Conservation (phyloP, 1,140 invertebrate genomes). For the Drosophila insularis region DNA sequence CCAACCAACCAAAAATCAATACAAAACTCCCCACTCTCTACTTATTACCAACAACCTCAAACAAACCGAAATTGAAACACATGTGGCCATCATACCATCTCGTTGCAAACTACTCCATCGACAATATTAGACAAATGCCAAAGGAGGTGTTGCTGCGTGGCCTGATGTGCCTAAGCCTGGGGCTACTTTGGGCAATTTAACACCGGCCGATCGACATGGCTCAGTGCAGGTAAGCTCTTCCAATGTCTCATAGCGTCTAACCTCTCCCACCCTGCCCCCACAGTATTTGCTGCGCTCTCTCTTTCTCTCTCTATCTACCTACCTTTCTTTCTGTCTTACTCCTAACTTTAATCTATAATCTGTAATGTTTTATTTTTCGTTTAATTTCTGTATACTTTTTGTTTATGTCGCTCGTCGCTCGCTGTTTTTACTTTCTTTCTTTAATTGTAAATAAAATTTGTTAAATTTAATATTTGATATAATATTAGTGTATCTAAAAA, state of each 20-base stretch:
- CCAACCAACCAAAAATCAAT: conserved; percentile 9
- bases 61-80: conserved; percentile 32
- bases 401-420: conserved; percentile 48
- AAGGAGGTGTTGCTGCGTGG: conserved; percentile 83
- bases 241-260: conserved; percentile 32
- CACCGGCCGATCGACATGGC: conserved; percentile 96
- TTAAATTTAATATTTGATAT: background rate
- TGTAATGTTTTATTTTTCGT: conserved; percentile 15
- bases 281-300: conserved; percentile 17
- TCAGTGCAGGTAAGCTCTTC: conserved; percentile 92
- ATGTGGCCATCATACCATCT: background rate
- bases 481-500: conserved; percentile 8
- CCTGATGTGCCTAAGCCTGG: conserved; percentile 84
- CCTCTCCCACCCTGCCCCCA: conserved; percentile 33
- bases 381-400: conserved; percentile 43
- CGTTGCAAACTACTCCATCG: conserved; percentile 9
- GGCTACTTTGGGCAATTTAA: conserved; percentile 87
- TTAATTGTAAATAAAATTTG: conserved; percentile 33
- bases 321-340: background rate
- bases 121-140: conserved; percentile 80
- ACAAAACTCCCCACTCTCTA: conserved; percentile 27
- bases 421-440: conserved; percentile 20
- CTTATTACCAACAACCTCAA: conserved; percentile 34
- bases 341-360: background rate
- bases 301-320: conserved; percentile 22